Conservation (phyloP, 2,888 invertebrate genomes). For the Blastobasis adustella region DNA sequence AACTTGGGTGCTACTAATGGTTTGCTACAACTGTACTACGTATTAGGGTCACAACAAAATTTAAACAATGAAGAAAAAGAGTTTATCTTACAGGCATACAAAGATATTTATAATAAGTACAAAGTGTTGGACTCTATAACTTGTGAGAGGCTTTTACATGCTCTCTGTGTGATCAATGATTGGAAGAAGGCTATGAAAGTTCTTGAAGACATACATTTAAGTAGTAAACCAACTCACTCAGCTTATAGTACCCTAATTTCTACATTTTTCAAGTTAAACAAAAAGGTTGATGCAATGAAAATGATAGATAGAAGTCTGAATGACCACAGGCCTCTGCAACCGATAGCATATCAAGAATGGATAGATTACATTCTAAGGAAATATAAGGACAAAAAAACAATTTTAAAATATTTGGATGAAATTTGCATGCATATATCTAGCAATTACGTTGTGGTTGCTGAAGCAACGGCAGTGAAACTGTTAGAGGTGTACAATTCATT, state of each 20-base stretch:
- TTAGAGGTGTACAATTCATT: constrained; percentile 36
- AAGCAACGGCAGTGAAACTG: constrained; percentile 36
- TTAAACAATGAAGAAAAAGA: constrained; percentile 61
- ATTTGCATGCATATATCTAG: constrained; percentile 73
- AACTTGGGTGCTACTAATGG: constrained; percentile 76
- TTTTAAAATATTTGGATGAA: constrained; percentile 64
- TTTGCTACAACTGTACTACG: constrained; percentile 71
- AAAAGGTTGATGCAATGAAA: constrained; percentile 75
- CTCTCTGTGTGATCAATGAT: constrained; percentile 76
- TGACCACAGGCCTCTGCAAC: constrained; percentile 49
- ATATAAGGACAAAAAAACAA: constrained; percentile 41
- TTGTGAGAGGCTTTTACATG: constrained; percentile 76
- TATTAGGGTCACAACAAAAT: constrained; percentile 30
- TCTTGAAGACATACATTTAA: constrained; percentile 73
- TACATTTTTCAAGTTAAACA: constrained; percentile 76
- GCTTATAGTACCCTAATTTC: constrained; percentile 70
- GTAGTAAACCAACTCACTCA: constrained; percentile 51
- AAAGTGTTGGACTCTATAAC: constrained; percentile 76
- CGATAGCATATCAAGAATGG: constrained; percentile 69
- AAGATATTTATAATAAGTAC: constrained; percentile 64
- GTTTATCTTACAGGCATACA: constrained; percentile 70
- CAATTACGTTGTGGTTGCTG: constrained; percentile 47
- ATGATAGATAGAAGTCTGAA: constrained; percentile 73
- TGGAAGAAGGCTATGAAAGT: constrained; percentile 78
- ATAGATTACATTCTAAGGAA: constrained; percentile 59